Conservation (phyloP, 2,113 vertebrate species). For the Ammospiza nelsoni region DNA sequence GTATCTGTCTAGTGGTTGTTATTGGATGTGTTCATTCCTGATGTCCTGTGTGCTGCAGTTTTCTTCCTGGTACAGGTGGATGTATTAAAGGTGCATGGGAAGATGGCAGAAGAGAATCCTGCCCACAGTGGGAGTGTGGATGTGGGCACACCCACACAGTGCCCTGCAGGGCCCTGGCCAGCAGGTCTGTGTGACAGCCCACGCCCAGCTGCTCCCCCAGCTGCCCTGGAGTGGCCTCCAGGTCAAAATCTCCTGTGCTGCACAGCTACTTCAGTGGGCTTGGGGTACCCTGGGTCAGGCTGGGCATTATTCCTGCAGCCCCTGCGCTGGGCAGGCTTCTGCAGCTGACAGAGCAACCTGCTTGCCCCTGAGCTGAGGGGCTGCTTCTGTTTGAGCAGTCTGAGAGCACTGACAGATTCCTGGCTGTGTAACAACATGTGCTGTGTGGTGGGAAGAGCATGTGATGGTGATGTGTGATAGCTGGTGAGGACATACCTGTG, state of each 20-base stretch:
- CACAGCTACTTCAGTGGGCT: rapidly evolving
- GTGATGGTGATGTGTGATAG: not conserved
- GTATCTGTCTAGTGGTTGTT: not conserved
- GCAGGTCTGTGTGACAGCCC: rapidly evolving
- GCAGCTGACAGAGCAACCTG: not conserved
- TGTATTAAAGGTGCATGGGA: rapidly evolving
- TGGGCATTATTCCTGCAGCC: not conserved
- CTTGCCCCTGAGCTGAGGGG: not conserved
- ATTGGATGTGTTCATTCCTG: rapidly evolving
- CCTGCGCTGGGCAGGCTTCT: not conserved
- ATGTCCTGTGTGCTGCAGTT: not conserved
- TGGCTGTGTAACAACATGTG: rapidly evolving
- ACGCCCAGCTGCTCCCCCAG: not conserved
- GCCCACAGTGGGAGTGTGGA: rapidly evolving
- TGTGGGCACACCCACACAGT: rapidly evolving
- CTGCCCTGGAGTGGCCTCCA: not conserved
- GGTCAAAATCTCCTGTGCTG: not conserved
- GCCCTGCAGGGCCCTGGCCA: rapidly evolving
- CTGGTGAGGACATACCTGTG: not conserved
- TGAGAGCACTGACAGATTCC: not conserved
- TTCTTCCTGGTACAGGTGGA: too few species aligned
- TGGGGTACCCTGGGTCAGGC: not conserved
- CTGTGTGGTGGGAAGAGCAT: not conserved
- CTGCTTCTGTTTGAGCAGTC: not conserved
- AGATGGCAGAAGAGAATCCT: rapidly evolving